Conservation (phyloP, 2,888 invertebrate species). For the Caenorhabditis drosophilae region DNA sequence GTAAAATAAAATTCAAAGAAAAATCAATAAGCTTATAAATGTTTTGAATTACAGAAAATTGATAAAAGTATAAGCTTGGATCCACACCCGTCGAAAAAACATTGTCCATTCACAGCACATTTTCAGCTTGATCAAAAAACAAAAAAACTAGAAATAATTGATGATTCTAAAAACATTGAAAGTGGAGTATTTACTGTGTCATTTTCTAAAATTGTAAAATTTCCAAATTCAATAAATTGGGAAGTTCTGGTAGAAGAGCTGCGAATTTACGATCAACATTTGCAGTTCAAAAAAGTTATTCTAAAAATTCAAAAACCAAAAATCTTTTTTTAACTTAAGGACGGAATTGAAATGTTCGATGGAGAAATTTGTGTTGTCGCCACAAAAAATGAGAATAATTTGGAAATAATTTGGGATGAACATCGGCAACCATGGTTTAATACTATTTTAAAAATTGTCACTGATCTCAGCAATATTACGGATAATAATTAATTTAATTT, state of each 20-base stretch:
- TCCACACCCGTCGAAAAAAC: slow-evolving; percentile 55
- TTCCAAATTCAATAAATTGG: no score
- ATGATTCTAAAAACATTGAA: slow-evolving; percentile 17
- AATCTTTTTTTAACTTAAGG: slow-evolving; percentile 30
- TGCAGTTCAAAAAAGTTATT: slow-evolving; percentile 54
- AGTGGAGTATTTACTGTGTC: slow-evolving; percentile 52
- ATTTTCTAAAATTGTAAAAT: slow-evolving; percentile 24
- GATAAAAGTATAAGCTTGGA: slow-evolving; percentile 41
- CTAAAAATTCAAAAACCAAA: neutral
- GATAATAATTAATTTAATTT: no score
- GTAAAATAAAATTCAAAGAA: slow-evolving; percentile 1
- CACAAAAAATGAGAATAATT: slow-evolving; percentile 12
- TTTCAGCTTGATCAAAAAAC: slow-evolving; percentile 53
- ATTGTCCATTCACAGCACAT: slow-evolving; percentile 60
- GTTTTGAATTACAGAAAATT: slow-evolving; percentile 19
- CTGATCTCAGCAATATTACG: no score
- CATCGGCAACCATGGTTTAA: slow-evolving; percentile 52
- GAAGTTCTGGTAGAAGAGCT: slow-evolving; percentile 37
- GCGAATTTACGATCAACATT: slow-evolving; percentile 46
- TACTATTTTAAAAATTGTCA: no score
- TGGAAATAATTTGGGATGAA: slow-evolving; percentile 65
- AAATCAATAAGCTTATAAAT: neutral
- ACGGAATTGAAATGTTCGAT: slow-evolving; percentile 65
- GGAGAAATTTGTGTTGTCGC: slow-evolving; percentile 55
- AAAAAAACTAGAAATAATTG: slow-evolving; percentile 37